phyloP scores from a whole-genome alignment of 1,140 invertebrate genomes.

The fruit fly (Drosophila melanogaster) region DNA sequence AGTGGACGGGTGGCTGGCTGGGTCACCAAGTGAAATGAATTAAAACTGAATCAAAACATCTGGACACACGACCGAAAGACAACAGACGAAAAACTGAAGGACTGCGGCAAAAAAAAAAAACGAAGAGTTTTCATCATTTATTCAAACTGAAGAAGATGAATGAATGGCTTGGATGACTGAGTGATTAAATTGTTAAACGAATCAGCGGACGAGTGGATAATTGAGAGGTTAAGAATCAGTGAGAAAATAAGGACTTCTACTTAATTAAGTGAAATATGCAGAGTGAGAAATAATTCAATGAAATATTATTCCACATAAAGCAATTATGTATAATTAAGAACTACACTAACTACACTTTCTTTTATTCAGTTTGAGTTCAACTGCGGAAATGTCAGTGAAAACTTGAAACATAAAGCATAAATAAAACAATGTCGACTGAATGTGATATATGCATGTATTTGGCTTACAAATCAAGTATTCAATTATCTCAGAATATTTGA shows the following conservation, averaged over 20 bases:
- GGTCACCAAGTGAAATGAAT: slow-evolving; percentile 75
- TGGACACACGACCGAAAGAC: slow-evolving; percentile 71
- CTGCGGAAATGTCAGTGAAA: too few relatives aligned
- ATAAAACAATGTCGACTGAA: slow-evolving; percentile 1
- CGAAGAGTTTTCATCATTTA: slow-evolving; percentile 23
- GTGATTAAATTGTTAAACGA: slow-evolving; percentile 24
- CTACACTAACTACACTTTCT: too few relatives aligned
- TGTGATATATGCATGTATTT: not conserved
- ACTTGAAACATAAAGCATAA: not conserved
- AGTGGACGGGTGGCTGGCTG: slow-evolving; percentile 16
- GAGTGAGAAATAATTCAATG: not conserved
- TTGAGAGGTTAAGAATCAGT: not conserved
- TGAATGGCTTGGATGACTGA: slow-evolving; percentile 17
- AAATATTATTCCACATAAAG: not conserved
- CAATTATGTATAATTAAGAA: not conserved
- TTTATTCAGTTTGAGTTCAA: too few relatives aligned
- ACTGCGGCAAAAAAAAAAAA: slow-evolving; percentile 13
- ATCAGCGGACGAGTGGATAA: slow-evolving; percentile 10
- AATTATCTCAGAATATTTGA: slow-evolving; percentile 40
- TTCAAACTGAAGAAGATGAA: slow-evolving; percentile 35
- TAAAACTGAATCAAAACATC: slow-evolving; percentile 83
- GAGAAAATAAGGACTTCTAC: not conserved
- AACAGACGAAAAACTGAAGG: slow-evolving; percentile 36
- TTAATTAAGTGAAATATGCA: not conserved
- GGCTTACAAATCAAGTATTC: slow-evolving; percentile 32